These are phyloP conservation scores for Meganola albula DNA, from an alignment of 2,888 invertebrate genomes.

Conservation along the genomic window DNA sequence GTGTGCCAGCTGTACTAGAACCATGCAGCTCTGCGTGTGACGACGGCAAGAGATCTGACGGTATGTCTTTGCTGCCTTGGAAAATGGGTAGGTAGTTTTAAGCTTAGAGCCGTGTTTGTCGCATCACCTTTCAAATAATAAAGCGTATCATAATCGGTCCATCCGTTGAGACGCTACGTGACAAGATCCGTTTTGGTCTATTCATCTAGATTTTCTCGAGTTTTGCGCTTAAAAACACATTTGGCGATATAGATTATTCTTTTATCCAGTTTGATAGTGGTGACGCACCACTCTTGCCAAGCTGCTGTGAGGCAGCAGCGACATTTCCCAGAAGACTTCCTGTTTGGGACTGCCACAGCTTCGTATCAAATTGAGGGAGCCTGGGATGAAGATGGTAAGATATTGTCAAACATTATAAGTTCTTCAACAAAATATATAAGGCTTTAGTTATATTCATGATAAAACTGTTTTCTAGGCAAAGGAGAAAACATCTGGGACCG, in stretches of 20 bases:
- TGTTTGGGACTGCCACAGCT: conserved; percentile 52
- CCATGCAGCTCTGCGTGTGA: no score
- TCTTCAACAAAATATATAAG: not conserved
- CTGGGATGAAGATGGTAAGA: conserved; percentile 50
- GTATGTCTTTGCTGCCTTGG: no score
- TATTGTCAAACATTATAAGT: not conserved
- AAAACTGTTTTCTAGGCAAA: conserved; percentile 37
- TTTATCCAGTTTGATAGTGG: conserved; percentile 16
- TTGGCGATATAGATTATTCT: not conserved
- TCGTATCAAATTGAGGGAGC: conserved; percentile 54
- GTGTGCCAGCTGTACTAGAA: no score
- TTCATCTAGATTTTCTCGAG: not conserved
- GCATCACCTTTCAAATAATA: not conserved
- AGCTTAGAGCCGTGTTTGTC: not conserved
- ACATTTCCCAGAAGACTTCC: conserved; percentile 47
- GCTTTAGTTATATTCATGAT: not conserved
- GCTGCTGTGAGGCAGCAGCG: conserved; percentile 23
- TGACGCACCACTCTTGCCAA: conserved; percentile 21
- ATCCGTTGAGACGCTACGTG: not conserved
- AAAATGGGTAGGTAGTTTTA: not conserved
- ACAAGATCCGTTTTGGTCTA: not conserved
- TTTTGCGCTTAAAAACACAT: not conserved
- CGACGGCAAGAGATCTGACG: no score
- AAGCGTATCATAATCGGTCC: not conserved
- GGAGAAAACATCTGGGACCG: conserved; percentile 52